Evolutionary conservation across 2,797 vertebrate species (phyloP), one percentile per base, ranked within the genome.

Genomic region (Oryzias dopingdopingensis): DNA sequence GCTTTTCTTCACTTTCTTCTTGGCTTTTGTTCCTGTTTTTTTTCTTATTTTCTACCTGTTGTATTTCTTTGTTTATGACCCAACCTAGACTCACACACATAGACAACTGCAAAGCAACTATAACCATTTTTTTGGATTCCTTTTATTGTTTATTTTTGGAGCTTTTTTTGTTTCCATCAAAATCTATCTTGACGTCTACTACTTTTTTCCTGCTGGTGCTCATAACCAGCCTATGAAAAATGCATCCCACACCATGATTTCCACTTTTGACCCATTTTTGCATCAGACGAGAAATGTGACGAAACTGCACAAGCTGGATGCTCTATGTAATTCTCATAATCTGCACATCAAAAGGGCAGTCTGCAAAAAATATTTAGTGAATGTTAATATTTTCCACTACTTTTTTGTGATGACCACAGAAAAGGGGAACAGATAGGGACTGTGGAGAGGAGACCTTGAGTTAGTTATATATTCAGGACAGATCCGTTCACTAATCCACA

Each of bases 401-500:
- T 37, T 26, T 73, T 49, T 49, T 67, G 12, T 68, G 65, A 59
- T 60, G 49, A 67, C 40, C 42, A 58, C 55, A 54, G 40, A 43
- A 45, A 49, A 63, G 47, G 53, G 67, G 17, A 24, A 49, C 41
- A 78, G 42, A 52, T 14, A 32, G 52, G 45, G 76, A 42, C 55
- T 49, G 55, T 56, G 41, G 55, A 65, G 52, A 59, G 56, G 50
- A 68, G 85, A 84, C 85, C 79, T 87, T 82, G 80, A 52, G 42
- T 64, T 65, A 72, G 74, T 88, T 90, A 86, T 83, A 88, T 89
- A 91, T 91, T 89, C 90, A 91, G 72, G 80, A 81, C 82, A 45
- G 80, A 83, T 76, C 72, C 65, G 77, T 58, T 10, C 77, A 76
- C 76, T 92, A 92, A 93, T 92, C 91, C 90, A 88, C 82, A 88